Evolutionary conservation across 2,888 invertebrate genomes (phyloP).

Genomic region (Eupsilia transversa): DNA sequence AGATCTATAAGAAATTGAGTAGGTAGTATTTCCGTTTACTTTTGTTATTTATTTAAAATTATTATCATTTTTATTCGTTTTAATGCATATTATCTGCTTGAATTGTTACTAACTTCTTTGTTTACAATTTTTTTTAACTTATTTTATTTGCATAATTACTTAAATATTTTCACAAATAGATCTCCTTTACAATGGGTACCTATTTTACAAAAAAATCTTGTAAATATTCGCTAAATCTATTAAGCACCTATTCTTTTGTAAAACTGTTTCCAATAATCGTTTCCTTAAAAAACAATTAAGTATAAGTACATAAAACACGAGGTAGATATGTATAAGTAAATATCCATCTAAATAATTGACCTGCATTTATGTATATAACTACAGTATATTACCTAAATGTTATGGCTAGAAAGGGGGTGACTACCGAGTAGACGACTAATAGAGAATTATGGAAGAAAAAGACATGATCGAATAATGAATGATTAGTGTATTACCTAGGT

Average conservation of each 20-base stretch:
- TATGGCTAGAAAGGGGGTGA: too few species aligned
- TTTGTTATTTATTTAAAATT: conserved; percentile 15
- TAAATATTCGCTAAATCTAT: background rate
- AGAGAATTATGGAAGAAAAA: too few species aligned
- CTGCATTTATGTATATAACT: background rate
- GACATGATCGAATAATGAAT: too few species aligned
- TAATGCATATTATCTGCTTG: background rate
- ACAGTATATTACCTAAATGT: too few species aligned
- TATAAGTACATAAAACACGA: background rate
- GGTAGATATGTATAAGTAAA: background rate
- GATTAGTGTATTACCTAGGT: too few species aligned
- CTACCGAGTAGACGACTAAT: too few species aligned
- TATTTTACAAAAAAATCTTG: background rate
- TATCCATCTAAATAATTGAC: background rate
- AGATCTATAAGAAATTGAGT: background rate
- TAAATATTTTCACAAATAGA: conserved; percentile 14
- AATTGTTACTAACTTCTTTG: conserved; percentile 2
- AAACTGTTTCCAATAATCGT: background rate
- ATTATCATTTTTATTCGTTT: conserved; percentile 24
- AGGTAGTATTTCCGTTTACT: background rate
- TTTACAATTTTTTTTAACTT: background rate
- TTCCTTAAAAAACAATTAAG: too few species aligned
- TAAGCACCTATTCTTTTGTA: background rate
- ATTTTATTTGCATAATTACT: background rate
- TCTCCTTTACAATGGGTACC: conserved; percentile 15